Evolutionary conservation across 64 coral and sea anemone genomes (phyloP).

Genomic region (Exaiptasia diaphana): DNA sequence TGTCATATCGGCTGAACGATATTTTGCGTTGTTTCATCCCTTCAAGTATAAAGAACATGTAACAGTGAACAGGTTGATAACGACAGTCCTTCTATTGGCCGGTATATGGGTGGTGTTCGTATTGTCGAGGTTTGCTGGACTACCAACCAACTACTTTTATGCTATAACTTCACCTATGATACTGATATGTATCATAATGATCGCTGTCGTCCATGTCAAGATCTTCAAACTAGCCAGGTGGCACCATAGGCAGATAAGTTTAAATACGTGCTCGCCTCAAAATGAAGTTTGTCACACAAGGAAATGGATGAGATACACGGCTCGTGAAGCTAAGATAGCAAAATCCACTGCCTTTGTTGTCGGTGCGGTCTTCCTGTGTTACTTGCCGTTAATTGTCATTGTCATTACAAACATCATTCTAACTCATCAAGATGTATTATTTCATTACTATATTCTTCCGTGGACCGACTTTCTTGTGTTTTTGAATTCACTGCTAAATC

Average conservation of each 20-base stretch:
- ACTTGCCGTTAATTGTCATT: conserved; percentile 10
- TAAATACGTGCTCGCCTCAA: not conserved
- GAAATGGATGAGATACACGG: not conserved
- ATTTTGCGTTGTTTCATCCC: conserved; percentile 29
- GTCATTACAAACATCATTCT: conserved; percentile 11
- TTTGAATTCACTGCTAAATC: conserved; percentile 38
- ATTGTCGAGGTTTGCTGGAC: conserved; percentile 26
- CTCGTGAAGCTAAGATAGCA: conserved; percentile 25
- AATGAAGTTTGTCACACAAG: not conserved
- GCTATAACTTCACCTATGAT: conserved; percentile 6
- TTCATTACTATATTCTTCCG: conserved; percentile 47
- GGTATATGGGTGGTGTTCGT: conserved; percentile 2
- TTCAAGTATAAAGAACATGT: conserved; percentile 43
- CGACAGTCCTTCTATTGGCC: not conserved
- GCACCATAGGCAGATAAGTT: conserved; percentile 31
- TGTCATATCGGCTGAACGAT: conserved; percentile 26
- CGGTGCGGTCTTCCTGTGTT: conserved; percentile 31
- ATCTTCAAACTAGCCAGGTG: conserved; percentile 24
- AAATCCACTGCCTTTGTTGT: conserved; percentile 41
- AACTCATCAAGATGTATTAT: not conserved
- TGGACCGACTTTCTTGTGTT: conserved; percentile 45
- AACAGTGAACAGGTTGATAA: not conserved
- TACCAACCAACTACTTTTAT: conserved; percentile 1
- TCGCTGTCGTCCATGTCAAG: conserved; percentile 15
- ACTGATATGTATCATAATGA: conserved; percentile 12